phyloP scores from a whole-genome alignment of 2,113 vertebrate genomes.

The Mormyrus lacerda region DNA sequence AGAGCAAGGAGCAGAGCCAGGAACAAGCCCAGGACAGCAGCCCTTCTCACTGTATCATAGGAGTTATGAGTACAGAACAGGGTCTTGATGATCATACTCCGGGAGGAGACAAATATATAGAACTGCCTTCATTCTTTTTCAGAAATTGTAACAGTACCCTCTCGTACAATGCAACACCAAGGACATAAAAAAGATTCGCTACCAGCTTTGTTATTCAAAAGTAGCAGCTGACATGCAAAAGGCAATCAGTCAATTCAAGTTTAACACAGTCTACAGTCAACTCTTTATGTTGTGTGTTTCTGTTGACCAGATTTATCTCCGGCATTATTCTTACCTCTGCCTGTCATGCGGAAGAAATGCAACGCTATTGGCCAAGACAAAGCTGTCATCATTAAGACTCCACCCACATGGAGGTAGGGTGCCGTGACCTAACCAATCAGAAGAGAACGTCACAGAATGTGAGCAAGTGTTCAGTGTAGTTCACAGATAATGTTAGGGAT shows the following conservation, averaged over 20 bases:
- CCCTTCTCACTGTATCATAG: conserved; percentile 64
- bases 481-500: not conserved
- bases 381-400: conserved; percentile 65
- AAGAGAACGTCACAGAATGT: not conserved
- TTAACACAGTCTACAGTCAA: not conserved
- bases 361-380: conserved; percentile 76
- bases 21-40: conserved; percentile 67
- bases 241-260: not conserved
- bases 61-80: not conserved
- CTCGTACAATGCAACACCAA: not conserved
- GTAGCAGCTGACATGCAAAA: not conserved
- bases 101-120: not conserved
- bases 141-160: not conserved
- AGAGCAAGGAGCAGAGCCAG: conserved; percentile 69
- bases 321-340: conserved; percentile 53
- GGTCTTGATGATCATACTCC: not conserved
- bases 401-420: conserved; percentile 73
- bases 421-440: conserved; percentile 65
- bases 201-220: not conserved
- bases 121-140: not conserved
- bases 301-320: not conserved
- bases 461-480: not conserved
- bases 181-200: not conserved
- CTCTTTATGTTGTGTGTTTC: not conserved
- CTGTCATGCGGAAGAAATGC: conserved; percentile 73